phyloP scores from a whole-genome alignment of 2,113 vertebrate species.

The Leptobrachium ailaonicum region DNA sequence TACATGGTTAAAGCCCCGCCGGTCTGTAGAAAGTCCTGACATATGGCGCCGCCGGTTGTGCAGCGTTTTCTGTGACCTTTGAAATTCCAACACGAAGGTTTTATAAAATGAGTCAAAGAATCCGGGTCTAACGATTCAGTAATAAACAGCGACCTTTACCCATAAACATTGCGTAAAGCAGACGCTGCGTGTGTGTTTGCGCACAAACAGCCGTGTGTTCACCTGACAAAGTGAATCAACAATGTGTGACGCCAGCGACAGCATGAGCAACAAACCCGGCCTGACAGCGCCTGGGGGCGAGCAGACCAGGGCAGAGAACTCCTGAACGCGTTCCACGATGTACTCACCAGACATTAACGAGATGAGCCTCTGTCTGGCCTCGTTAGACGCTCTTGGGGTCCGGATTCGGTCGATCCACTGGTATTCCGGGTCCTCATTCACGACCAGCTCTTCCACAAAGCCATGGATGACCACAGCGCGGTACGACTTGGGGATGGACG shows the following conservation, averaged over 20 bases:
- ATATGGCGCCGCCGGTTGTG: too few relatives aligned
- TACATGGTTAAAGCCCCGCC: too few relatives aligned
- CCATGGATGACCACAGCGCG: constrained; percentile 89
- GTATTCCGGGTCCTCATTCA: constrained; percentile 98
- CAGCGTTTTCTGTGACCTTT: constrained; percentile 7
- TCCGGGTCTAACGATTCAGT: not conserved
- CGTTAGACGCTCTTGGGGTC: constrained; percentile 93
- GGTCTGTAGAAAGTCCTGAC: too few relatives aligned
- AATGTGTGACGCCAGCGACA: too few relatives aligned
- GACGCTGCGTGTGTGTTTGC: too few relatives aligned
- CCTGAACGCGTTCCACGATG: too few relatives aligned
- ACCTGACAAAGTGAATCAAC: too few relatives aligned
- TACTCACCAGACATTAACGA: constrained; percentile 94
- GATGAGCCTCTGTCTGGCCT: constrained; percentile 94
- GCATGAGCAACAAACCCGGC: too few relatives aligned
- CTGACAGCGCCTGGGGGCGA: too few relatives aligned
- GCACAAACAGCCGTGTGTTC: too few relatives aligned
- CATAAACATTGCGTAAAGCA: too few relatives aligned
- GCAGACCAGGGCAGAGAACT: not conserved
- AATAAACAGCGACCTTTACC: too few relatives aligned
- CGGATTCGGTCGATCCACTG: constrained; percentile 98
- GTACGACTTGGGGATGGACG: constrained; percentile 91
- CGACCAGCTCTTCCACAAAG: constrained; percentile 97
- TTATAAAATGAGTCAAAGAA: not conserved
- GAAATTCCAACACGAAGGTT: constrained; percentile 40